Evolutionary conservation across 2,113 vertebrate genomes (phyloP).

Genomic region (Phoenicopterus ruber): DNA sequence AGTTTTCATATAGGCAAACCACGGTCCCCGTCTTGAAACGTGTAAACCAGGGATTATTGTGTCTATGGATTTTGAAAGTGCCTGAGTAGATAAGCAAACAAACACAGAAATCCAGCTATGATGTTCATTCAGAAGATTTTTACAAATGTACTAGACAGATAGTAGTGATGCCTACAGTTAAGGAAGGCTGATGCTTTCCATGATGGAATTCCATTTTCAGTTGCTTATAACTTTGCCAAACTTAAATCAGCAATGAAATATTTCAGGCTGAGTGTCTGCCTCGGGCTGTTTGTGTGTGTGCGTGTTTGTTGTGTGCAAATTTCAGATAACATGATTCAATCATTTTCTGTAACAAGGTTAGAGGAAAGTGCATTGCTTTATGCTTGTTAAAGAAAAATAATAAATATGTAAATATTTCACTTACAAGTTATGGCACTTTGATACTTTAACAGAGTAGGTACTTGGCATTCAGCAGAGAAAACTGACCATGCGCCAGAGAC

Average conservation of each 20-base stretch:
- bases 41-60: background rate
- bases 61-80: background rate
- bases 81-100: background rate
- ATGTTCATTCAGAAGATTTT: background rate
- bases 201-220: background rate
- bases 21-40: background rate
- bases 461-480: background rate
- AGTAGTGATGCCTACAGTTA: background rate
- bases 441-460: background rate
- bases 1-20: background rate
- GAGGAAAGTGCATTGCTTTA: background rate
- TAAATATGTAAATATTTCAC: constrained; percentile 7
- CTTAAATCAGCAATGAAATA: background rate
- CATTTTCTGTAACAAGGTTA: background rate
- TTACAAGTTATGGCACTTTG: background rate
- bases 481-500: background rate
- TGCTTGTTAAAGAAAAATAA: constrained; percentile 13
- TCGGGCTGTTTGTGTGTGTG: background rate
- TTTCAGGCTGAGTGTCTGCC: background rate
- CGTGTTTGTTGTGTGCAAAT: background rate
- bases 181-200: background rate
- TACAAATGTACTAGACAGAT: background rate
- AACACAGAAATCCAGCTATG: background rate
- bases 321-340: constrained; percentile 12
- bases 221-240: background rate